Evolutionary conservation across 2,888 invertebrate species (phyloP).

Genomic region (Teleiodes luculella): DNA sequence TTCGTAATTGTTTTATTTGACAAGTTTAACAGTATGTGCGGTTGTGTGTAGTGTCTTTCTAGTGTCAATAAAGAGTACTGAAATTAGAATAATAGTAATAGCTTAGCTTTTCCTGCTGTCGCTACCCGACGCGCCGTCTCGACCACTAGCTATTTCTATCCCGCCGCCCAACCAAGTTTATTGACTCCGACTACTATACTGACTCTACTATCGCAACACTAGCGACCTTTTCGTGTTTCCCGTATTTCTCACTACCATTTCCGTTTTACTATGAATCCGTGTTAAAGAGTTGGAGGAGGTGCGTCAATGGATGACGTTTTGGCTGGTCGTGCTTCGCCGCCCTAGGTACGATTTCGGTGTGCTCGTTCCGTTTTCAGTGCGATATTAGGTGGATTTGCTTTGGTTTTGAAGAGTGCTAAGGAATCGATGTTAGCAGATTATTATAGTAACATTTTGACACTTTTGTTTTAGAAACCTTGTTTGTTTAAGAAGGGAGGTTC

Average conservation of each 20-base stretch:
- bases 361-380: too few relatives aligned
- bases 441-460: too few relatives aligned
- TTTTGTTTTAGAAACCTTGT: too few relatives aligned
- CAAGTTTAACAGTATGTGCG: too few relatives aligned
- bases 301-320: background rate
- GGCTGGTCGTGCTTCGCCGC: too few relatives aligned
- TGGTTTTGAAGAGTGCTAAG: too few relatives aligned
- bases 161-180: slow-evolving; percentile 73
- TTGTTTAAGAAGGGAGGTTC: too few relatives aligned
- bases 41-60: too few relatives aligned
- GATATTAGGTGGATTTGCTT: too few relatives aligned
- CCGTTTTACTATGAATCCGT: background rate
- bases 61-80: too few relatives aligned
- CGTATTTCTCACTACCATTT: background rate
- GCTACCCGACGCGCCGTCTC: slow-evolving; percentile 61
- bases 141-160: slow-evolving; percentile 62
- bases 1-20: too few relatives aligned
- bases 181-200: slow-evolving; percentile 56
- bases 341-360: background rate
- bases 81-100: slow-evolving; percentile 6
- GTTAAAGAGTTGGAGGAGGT: background rate
- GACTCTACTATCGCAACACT: slow-evolving; percentile 53
- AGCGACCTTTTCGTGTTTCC: slow-evolving; percentile 21
- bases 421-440: too few relatives aligned
- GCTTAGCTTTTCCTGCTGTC: slow-evolving; percentile 38